Base-by-base conservation (phyloP, 2,888 invertebrate species). In the Caradrina kadenii region DNA sequence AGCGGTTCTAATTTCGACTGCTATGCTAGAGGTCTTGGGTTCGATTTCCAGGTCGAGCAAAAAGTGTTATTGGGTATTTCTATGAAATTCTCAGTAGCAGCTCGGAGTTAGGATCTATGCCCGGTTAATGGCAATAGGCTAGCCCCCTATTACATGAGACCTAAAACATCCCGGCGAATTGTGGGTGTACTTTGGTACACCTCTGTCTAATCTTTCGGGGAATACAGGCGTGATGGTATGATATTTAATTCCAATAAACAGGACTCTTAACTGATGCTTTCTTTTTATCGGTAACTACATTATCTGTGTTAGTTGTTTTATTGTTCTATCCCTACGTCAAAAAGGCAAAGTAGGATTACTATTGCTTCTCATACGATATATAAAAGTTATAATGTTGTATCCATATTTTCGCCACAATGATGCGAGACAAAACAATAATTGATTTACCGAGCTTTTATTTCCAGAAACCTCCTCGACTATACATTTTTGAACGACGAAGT, bases 401-500 rank as follows among this genome's bases (percentile, higher is more conserved):
- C 4, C 19, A 50, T n/a, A 19, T 58, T 42, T 56, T 26, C 26
- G 13, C 5, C 17, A 13, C 13, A 0, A 39, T 55, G 17, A 5
- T 0, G 15, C 15, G 7, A 5, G 0, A 11, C 10, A 11, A 31
- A 58, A 68, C 21, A 45, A 17, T 19, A n/a, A 10, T 56, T 42
- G 13, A 53, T 22, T 21, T 22, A 26, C 11, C 15, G 13, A n/a
- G 11, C 15, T 45, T n/a, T 50, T 17, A 53, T 19, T n/a, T 42
- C 58, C 11, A 17, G 53, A 45, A 53, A 15, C 42, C 8, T 5
- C 48, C 22, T 53, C 6, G n/a, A 54, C 49, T 31, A 45, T 54
- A 62, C 62, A 69, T 59, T 53, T 22, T 61, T 48, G 10, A 6
- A 52, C 17, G n/a, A n/a, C n/a, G n/a, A n/a, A n/a, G n/a, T n/a